Evolutionary conservation across 2,797 vertebrate genomes (phyloP).

Genomic region (Myotis planiceps): DNA sequence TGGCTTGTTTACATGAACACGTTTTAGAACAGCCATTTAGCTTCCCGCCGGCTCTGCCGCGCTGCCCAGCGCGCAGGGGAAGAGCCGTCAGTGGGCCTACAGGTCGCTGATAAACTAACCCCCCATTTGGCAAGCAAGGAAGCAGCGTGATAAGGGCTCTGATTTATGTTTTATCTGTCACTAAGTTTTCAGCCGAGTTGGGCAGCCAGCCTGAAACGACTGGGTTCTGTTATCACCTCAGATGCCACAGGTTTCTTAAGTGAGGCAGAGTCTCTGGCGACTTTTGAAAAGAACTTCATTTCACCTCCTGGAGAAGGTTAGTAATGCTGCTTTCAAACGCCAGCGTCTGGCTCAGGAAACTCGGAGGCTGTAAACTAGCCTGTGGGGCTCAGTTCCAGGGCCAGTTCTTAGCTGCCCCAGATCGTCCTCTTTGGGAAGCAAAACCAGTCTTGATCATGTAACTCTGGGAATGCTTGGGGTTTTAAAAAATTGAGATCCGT

Average conservation of each 20-base stretch:
- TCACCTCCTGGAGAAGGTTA: constrained; percentile 70
- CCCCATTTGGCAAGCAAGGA: constrained; percentile 89
- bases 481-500: not conserved
- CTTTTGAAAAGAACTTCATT: constrained; percentile 75
- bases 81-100: constrained; percentile 79
- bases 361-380: not conserved
- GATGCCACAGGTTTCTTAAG: constrained; percentile 85
- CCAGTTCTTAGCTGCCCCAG: not conserved
- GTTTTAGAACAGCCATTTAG: constrained; percentile 89
- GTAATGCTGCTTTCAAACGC: constrained; percentile 3
- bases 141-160: constrained; percentile 87
- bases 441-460: not conserved
- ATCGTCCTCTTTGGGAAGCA: not conserved
- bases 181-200: constrained; percentile 87
- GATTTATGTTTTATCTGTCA: constrained; percentile 91
- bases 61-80: constrained; percentile 78
- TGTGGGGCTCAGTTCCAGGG: not conserved
- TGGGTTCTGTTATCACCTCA: constrained; percentile 86
- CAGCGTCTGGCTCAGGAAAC: not conserved
- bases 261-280: constrained; percentile 82
- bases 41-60: constrained; percentile 79
- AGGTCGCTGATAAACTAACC: constrained; percentile 87
- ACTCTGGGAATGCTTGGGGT: not conserved
- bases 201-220: constrained; percentile 86
- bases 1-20: constrained; percentile 87